Evolutionary conservation across 1,140 invertebrate species (phyloP).

Genomic region (Cephus cinctus): DNA sequence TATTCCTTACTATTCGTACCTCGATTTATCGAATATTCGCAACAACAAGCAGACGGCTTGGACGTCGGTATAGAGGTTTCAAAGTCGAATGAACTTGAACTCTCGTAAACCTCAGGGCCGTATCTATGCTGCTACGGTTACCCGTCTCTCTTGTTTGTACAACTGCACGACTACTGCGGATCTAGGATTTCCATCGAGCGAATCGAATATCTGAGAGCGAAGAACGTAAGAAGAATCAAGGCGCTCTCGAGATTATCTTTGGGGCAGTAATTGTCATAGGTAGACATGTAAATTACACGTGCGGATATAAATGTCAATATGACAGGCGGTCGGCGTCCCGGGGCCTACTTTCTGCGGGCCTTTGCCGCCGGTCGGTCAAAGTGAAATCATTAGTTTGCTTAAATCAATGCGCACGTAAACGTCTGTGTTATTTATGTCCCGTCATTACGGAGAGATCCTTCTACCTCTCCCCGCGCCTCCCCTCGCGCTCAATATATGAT

Average conservation of each 20-base stretch:
- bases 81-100: too few relatives aligned
- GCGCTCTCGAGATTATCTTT: background rate
- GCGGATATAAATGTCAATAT: conserved; percentile 55
- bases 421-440: conserved; percentile 56
- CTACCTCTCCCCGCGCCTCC: conserved; percentile 30
- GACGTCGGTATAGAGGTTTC: too few relatives aligned
- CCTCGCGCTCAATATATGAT: conserved; percentile 20
- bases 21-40: too few relatives aligned
- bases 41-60: too few relatives aligned
- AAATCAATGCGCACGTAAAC: conserved; percentile 58
- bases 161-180: too few relatives aligned
- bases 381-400: conserved; percentile 60
- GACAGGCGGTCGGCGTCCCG: conserved; percentile 36
- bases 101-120: too few relatives aligned
- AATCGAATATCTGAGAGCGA: background rate
- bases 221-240: background rate
- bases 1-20: too few relatives aligned
- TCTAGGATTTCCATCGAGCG: too few relatives aligned
- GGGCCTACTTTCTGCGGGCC: conserved; percentile 37
- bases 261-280: conserved; percentile 51
- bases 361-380: conserved; percentile 45
- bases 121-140: too few relatives aligned
- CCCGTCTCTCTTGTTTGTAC: too few relatives aligned
- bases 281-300: conserved; percentile 54
- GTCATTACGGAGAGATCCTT: conserved; percentile 53